These are phyloP conservation scores for Drosophila prostipennis DNA, from an alignment of 2,888 invertebrate species.

Conservation along the genomic window DNA sequence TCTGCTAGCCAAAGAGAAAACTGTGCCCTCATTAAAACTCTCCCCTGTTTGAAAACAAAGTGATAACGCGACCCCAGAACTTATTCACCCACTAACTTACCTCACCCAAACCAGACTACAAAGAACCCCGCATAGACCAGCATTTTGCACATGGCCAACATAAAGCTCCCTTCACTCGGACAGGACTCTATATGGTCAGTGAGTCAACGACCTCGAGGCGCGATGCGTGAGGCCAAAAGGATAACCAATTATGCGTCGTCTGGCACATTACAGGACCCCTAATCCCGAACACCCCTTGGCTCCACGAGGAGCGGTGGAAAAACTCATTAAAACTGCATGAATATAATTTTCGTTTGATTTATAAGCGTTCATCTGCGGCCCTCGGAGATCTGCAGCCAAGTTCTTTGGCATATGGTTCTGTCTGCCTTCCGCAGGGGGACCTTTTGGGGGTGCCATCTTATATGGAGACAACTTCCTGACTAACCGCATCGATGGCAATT, in stretches of 20 bases:
- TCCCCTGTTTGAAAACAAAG: neutral
- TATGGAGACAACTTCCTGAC: slow-evolving; percentile 41
- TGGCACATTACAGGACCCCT: slow-evolving; percentile 51
- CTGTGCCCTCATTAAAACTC: neutral
- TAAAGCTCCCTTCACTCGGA: slow-evolving; percentile 6
- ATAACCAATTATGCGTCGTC: slow-evolving; percentile 69
- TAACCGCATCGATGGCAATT: slow-evolving; percentile 67
- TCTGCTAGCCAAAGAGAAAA: slow-evolving; percentile 6
- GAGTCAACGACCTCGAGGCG: slow-evolving; percentile 58
- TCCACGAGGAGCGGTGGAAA: slow-evolving; percentile 36
- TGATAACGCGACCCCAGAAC: slow-evolving; percentile 15
- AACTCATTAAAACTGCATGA: slow-evolving; percentile 80
- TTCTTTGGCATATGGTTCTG: slow-evolving; percentile 66
- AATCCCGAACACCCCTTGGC: slow-evolving; percentile 6
- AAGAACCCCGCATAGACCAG: slow-evolving; percentile 17
- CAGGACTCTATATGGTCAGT: neutral
- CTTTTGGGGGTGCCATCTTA: slow-evolving; percentile 11
- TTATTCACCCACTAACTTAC: slow-evolving; percentile 7
- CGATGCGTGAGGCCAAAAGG: slow-evolving; percentile 55
- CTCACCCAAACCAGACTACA: slow-evolving; percentile 17
- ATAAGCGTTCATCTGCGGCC: slow-evolving; percentile 71
- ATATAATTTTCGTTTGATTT: slow-evolving; percentile 79
- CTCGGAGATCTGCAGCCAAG: slow-evolving; percentile 27
- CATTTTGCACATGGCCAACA: slow-evolving; percentile 41
- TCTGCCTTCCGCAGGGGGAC: neutral